Percentiles rank a stretch among this genome's conserved stretches.
phyloP scores from a whole-genome alignment of 1,140 invertebrate genomes.

The Sycobia sp. region DNA sequence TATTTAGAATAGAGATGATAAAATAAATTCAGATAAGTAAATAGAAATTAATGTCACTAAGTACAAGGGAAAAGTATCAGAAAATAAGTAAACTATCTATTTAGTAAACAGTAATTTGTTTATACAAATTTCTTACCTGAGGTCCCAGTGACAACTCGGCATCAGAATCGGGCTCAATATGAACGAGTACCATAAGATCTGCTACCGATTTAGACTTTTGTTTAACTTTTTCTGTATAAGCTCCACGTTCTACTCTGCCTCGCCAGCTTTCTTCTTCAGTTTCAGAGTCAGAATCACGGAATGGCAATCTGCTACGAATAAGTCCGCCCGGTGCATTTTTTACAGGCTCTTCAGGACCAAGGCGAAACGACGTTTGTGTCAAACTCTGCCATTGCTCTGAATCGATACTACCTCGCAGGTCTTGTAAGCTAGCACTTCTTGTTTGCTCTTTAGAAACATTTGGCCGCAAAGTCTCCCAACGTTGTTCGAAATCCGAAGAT shows the following conservation, averaged over 20 bases:
- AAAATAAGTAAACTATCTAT: no score
- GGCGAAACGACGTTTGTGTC: slow-evolving; percentile 50
- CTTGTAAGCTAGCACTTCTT: slow-evolving; percentile 62
- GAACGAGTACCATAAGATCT: slow-evolving; percentile 76
- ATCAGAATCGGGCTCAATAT: slow-evolving; percentile 72
- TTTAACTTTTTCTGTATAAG: slow-evolving; percentile 72
- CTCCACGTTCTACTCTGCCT: slow-evolving; percentile 67
- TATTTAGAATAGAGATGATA: no score
- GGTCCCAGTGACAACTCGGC: slow-evolving; percentile 62
- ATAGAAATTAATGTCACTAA: no score
- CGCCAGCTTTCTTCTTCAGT: slow-evolving; percentile 74
- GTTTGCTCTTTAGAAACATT: slow-evolving; percentile 57
- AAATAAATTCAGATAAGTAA: no score
- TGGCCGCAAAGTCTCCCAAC: slow-evolving; percentile 70
- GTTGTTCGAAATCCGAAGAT: slow-evolving; percentile 68
- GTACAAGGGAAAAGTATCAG: no score
- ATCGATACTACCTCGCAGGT: slow-evolving; percentile 61
- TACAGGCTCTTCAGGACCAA: slow-evolving; percentile 52
- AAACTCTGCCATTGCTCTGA: slow-evolving; percentile 54
- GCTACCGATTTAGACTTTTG: slow-evolving; percentile 76
- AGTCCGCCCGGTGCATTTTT: slow-evolving; percentile 45
- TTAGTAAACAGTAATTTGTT: no score
- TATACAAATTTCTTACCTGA: slow-evolving; percentile 40
- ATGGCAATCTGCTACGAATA: slow-evolving; percentile 17
- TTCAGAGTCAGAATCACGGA: slow-evolving; percentile 65